Evolutionary conservation across 2,797 vertebrate genomes (phyloP).

Genomic region (Chelonia mydas): DNA sequence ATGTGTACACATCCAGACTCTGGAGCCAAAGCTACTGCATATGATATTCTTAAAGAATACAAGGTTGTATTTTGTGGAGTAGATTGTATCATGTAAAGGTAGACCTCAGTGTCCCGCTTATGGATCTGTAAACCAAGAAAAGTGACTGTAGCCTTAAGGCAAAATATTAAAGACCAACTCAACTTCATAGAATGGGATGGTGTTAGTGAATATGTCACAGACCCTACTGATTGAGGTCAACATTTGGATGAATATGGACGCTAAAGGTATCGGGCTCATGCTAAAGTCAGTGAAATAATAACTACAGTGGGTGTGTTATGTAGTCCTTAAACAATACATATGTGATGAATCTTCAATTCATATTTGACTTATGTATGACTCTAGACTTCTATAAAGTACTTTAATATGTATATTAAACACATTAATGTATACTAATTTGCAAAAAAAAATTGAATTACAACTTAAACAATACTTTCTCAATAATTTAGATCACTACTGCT

Average conservation of each 20-base stretch:
- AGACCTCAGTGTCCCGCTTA: neutral
- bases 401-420: neutral
- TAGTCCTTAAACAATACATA: neutral
- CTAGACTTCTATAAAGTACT: neutral
- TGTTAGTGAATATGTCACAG: neutral
- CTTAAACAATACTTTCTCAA: neutral
- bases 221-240: neutral
- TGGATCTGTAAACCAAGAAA: neutral
- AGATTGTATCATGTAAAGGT: neutral
- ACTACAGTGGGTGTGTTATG: neutral
- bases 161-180: neutral
- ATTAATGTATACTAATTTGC: neutral
- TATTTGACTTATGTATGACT: neutral
- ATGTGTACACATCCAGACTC: neutral
- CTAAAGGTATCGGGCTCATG: neutral
- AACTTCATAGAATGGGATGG: neutral
- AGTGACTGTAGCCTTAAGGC: neutral
- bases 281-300: neutral
- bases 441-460: neutral
- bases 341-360: neutral
- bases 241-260: neutral
- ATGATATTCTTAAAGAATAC: neutral
- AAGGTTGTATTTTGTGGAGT: neutral
- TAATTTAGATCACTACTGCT: neutral
- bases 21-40: neutral